Conservation (phyloP, 1,140 invertebrate genomes). For the Pseudomyrmex gracilis region DNA sequence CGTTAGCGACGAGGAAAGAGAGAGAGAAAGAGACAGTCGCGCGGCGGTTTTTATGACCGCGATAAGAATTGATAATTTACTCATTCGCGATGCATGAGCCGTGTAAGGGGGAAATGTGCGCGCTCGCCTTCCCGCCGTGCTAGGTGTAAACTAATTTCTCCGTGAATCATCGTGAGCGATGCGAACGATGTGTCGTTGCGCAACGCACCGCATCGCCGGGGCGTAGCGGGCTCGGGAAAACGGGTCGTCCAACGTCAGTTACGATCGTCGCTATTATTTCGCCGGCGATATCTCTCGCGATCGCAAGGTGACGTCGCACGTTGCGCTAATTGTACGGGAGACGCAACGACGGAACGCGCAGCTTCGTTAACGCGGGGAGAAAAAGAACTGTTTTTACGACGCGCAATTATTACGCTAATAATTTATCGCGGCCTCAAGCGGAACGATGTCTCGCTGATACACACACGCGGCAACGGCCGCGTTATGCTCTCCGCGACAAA, state of each 20-base stretch:
- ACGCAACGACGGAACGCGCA: slow-evolving; percentile 40
- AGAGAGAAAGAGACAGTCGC: too few species aligned
- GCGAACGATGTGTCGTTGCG: neutral
- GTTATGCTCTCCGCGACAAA: neutral
- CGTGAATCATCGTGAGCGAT: slow-evolving; percentile 28
- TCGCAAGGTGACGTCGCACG: slow-evolving; percentile 16
- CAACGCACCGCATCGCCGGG: neutral
- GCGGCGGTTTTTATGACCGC: slow-evolving; percentile 25
- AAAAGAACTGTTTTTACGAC: slow-evolving; percentile 55
- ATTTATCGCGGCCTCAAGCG: slow-evolving; percentile 65
- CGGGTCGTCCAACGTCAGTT: neutral
- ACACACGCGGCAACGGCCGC: neutral
- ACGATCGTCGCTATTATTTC: slow-evolving; percentile 33
- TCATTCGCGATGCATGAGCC: slow-evolving; percentile 1
- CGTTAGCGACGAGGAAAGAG: slow-evolving; percentile 3
- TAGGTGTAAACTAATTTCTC: slow-evolving; percentile 43
- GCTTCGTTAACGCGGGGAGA: slow-evolving; percentile 60
- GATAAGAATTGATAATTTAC: slow-evolving; percentile 53
- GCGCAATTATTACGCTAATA: slow-evolving; percentile 69
- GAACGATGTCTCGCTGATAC: slow-evolving; percentile 46
- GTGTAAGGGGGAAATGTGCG: neutral
- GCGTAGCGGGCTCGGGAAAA: neutral
- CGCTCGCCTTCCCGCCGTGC: neutral
- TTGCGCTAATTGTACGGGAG: slow-evolving; percentile 64
- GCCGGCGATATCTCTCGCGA: slow-evolving; percentile 61